Conservation (phyloP, 2,888 invertebrate species). For the Drosophila emarginata region DNA sequence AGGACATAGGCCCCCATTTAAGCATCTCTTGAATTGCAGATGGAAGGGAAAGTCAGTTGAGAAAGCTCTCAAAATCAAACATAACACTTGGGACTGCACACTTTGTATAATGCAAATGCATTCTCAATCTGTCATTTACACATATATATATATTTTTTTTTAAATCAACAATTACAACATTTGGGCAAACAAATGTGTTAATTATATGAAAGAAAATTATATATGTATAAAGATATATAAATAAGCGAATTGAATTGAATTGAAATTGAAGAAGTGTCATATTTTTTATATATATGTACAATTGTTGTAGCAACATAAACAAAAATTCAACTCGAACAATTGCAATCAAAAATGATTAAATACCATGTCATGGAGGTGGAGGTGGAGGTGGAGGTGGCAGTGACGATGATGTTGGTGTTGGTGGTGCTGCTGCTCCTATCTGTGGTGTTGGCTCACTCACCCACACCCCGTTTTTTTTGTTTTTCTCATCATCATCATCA, state of each 20-base stretch:
- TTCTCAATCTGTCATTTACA: not conserved
- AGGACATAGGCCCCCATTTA: slow-evolving; percentile 25
- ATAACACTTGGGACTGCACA: not conserved
- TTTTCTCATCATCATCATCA: slow-evolving; percentile 30
- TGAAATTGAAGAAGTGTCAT: slow-evolving; percentile 58
- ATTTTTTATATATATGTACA: not conserved
- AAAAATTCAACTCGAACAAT: slow-evolving; percentile 1
- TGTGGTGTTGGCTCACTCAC: slow-evolving; percentile 31
- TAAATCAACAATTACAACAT: no score
- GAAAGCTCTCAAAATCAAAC: not conserved
- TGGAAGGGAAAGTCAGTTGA: slow-evolving; percentile 1
- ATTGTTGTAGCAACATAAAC: slow-evolving; percentile 1
- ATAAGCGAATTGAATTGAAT: slow-evolving; percentile 10
- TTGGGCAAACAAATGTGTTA: slow-evolving; percentile 12
- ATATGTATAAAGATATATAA: slow-evolving; percentile 15
- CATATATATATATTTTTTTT: no score
- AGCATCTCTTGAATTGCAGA: slow-evolving; percentile 1
- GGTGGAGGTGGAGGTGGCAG: not conserved
- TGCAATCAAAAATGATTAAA: slow-evolving; percentile 7
- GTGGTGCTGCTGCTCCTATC: not conserved
- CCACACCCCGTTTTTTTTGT: not conserved
- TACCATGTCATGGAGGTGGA: slow-evolving; percentile 50
- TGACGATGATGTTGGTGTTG: not conserved
- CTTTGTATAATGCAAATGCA: not conserved
- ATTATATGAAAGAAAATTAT: slow-evolving; percentile 3